A percentile compares a stretch with the other conserved stretches of the same genome.
Conservation (phyloP, 2,797 vertebrate species). For the Acanthurus lineatus region DNA sequence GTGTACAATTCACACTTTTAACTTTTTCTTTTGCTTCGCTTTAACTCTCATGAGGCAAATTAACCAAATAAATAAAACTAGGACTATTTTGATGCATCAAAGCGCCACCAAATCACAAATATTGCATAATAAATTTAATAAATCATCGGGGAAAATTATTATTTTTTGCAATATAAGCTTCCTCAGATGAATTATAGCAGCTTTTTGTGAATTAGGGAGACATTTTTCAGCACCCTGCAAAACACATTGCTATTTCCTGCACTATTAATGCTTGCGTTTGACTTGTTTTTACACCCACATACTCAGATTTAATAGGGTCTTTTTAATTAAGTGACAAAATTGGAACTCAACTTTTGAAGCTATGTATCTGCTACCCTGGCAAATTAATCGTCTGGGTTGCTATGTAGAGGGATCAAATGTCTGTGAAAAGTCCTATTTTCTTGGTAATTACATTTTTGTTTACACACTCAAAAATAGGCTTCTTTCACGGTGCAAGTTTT, state of each 20-base stretch:
- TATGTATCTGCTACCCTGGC: conserved; percentile 32
- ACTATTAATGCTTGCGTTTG: conserved; percentile 35
- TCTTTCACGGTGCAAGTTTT: conserved; percentile 32
- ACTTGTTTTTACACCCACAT: conserved; percentile 57
- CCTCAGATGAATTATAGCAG: conserved; percentile 9
- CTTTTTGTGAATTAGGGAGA: conserved; percentile 12
- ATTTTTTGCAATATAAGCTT: conserved; percentile 15
- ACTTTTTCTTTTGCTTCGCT: background rate
- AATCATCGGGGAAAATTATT: conserved; percentile 5
- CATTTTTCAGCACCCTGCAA: conserved; percentile 13
- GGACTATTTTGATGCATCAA: conserved; percentile 1
- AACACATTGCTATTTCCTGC: conserved; percentile 27
- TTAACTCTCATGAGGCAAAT: background rate
- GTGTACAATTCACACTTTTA: background rate
- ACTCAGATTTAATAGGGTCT: conserved; percentile 51
- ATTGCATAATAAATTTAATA: conserved; percentile 12
- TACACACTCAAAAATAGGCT: conserved; percentile 44
- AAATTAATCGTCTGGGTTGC: conserved; percentile 62
- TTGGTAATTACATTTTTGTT: conserved; percentile 75
- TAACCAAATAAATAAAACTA: conserved; percentile 12
- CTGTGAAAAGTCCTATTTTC: conserved; percentile 58
- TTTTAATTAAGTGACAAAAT: conserved; percentile 75
- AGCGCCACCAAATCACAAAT: conserved; percentile 12
- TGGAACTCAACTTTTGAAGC: conserved; percentile 61
- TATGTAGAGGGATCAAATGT: conserved; percentile 60